Evolutionary conservation across 2,113 vertebrate species (phyloP).

Genomic region (Vanacampus margaritifer): DNA sequence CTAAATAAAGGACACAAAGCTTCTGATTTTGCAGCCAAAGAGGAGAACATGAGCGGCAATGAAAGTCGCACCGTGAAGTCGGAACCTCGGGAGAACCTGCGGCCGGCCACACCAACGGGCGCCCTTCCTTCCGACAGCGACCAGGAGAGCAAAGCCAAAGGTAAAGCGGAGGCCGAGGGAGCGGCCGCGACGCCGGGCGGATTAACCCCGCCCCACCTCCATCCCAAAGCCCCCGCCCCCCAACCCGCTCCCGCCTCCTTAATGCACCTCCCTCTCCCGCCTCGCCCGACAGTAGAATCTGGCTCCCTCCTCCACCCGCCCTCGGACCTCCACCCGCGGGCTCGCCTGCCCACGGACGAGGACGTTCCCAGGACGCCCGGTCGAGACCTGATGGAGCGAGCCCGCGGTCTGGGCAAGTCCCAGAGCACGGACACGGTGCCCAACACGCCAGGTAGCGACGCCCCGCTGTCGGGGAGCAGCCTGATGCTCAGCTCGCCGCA

Average conservation of each 20-base stretch:
- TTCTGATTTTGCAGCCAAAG: slow-evolving; percentile 58
- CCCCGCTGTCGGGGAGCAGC: slow-evolving; percentile 83
- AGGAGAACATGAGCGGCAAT: slow-evolving; percentile 52
- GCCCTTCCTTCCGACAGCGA: slow-evolving; percentile 64
- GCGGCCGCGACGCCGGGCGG: slow-evolving; percentile 69
- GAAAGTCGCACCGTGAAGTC: slow-evolving; percentile 55
- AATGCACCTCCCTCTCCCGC: slow-evolving; percentile 74
- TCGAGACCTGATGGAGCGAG: slow-evolving; percentile 79
- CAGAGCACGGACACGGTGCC: slow-evolving; percentile 89
- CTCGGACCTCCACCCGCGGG: slow-evolving; percentile 57
- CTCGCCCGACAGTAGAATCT: slow-evolving; percentile 61
- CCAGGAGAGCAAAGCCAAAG: slow-evolving; percentile 66
- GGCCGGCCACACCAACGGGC: slow-evolving; percentile 71
- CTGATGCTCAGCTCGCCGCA: slow-evolving; percentile 87
- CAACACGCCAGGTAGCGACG: slow-evolving; percentile 84
- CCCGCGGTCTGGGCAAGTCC: slow-evolving; percentile 78
- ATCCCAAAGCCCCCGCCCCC: slow-evolving; percentile 59
- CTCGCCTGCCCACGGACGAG: slow-evolving; percentile 80
- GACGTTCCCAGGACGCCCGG: slow-evolving; percentile 89
- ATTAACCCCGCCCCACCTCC: slow-evolving; percentile 59
- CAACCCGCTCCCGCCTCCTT: slow-evolving; percentile 47
- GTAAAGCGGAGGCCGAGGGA: slow-evolving; percentile 69
- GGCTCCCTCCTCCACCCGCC: slow-evolving; percentile 58
- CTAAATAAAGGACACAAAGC: not conserved
- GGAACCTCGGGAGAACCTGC: slow-evolving; percentile 61